These are phyloP conservation scores for Hypena proboscidalis DNA, from an alignment of 2,888 invertebrate species.

Conservation along the genomic window DNA sequence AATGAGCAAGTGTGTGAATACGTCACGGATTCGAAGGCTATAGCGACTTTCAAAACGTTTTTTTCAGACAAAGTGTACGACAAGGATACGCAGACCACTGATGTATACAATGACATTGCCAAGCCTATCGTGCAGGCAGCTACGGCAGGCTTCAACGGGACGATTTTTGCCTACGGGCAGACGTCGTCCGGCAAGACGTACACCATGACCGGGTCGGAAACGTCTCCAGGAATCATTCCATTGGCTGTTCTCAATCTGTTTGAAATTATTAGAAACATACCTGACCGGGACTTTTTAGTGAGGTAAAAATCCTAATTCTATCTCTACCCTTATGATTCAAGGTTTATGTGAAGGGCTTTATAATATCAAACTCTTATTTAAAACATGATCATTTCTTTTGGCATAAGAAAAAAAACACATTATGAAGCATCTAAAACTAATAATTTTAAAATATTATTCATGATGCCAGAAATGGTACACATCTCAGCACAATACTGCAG, in stretches of 20 bases:
- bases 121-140: conserved; percentile 90
- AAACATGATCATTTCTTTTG: no score
- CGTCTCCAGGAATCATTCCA: conserved; percentile 90
- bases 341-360: no score
- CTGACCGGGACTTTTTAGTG: conserved; percentile 90
- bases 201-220: conserved; percentile 91
- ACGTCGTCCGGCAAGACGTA: conserved; percentile 96
- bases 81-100: conserved; percentile 81
- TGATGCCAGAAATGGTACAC: no score
- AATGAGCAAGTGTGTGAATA: conserved; percentile 30
- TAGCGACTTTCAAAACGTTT: conserved; percentile 47
- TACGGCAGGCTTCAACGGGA: conserved; percentile 92
- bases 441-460: no score
- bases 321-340: background rate
- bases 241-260: conserved; percentile 90
- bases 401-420: no score
- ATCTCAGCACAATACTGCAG: no score
- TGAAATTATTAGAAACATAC: conserved; percentile 85
- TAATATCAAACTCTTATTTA: no score
- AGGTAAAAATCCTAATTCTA: conserved; percentile 67
- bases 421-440: no score
- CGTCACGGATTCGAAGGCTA: conserved; percentile 41
- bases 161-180: conserved; percentile 96
- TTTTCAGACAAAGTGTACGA: conserved; percentile 91
- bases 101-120: conserved; percentile 88